Evolutionary conservation across 1,140 invertebrate genomes (phyloP).

Genomic region (Coelopa frigida): DNA sequence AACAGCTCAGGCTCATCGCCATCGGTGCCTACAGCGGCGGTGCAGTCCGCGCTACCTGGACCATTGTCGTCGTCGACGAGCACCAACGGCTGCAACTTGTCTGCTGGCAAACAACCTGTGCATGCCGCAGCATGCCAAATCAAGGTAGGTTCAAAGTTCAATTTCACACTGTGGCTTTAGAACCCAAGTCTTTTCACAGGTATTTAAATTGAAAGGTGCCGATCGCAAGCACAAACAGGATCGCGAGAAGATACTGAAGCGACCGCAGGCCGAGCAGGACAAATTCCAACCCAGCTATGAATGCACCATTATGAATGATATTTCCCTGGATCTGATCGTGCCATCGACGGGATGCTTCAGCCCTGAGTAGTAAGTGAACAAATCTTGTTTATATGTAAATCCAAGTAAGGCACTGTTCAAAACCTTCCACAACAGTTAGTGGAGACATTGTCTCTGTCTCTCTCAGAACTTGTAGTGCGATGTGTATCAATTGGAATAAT

Average conservation of each 20-base stretch:
- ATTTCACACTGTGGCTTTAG: conserved; percentile 7
- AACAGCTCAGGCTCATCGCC: conserved; percentile 15
- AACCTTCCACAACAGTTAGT: not conserved
- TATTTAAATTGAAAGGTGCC: conserved; percentile 88
- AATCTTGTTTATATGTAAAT: not conserved
- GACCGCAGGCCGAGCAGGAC: conserved; percentile 78
- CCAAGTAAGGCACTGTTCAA: not conserved
- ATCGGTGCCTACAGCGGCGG: conserved; percentile 30
- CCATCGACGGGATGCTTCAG: conserved; percentile 34
- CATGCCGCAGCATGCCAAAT: conserved; percentile 93
- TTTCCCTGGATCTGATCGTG: conserved; percentile 50
- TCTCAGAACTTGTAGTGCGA: not conserved
- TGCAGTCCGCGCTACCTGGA: not conserved
- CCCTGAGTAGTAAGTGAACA: conserved; percentile 42
- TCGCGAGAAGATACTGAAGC: conserved; percentile 85
- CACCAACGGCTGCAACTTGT: conserved; percentile 4
- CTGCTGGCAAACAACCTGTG: conserved; percentile 50
- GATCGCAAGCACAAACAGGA: conserved; percentile 98
- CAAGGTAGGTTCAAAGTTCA: conserved; percentile 55
- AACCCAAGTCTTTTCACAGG: conserved; percentile 31
- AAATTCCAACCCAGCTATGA: conserved; percentile 95
- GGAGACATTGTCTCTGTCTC: not conserved
- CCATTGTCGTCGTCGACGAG: too few species aligned
- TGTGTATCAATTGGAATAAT: not conserved
- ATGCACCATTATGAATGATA: conserved; percentile 84